Conservation (phyloP, 1,140 invertebrate genomes). For the Amyelois transitella region DNA sequence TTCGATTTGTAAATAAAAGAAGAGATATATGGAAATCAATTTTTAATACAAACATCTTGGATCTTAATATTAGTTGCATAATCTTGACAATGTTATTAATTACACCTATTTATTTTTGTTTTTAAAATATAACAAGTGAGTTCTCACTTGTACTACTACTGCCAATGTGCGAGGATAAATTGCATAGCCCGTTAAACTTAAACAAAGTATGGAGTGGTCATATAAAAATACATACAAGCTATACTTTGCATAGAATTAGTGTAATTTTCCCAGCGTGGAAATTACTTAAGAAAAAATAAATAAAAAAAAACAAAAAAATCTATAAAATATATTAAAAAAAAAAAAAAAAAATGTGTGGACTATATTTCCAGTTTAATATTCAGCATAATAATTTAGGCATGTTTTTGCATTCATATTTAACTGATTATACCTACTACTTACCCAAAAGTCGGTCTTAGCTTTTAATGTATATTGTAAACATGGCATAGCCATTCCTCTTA, state of each 20-base stretch:
- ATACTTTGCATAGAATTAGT: conserved; percentile 94
- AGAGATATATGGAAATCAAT: too few relatives aligned
- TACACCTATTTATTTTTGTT: not conserved
- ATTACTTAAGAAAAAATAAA: conserved; percentile 64
- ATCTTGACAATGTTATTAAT: too few relatives aligned
- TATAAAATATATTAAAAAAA: conserved; percentile 21
- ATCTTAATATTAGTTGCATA: too few relatives aligned
- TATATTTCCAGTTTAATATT: conserved; percentile 73
- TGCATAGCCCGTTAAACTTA: conserved; percentile 71
- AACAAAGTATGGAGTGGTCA: conserved; percentile 73
- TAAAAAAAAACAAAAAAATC: conserved; percentile 52
- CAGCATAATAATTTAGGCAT: conserved; percentile 72
- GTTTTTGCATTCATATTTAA: conserved; percentile 66
- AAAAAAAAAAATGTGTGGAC: conserved; percentile 61
- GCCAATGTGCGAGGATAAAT: conserved; percentile 70
- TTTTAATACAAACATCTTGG: too few relatives aligned
- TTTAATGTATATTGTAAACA: conserved; percentile 65
- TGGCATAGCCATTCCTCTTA: conserved; percentile 39
- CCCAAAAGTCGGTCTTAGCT: conserved; percentile 58
- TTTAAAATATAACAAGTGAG: conserved; percentile 17
- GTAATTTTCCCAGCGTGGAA: conserved; percentile 83
- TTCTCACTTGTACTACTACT: conserved; percentile 47
- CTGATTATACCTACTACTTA: conserved; percentile 58
- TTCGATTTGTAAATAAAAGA: too few relatives aligned
- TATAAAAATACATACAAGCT: conserved; percentile 83